Evolutionary conservation across 2,797 vertebrate species (phyloP).

Genomic region (Melanotaenia pygmaea): DNA sequence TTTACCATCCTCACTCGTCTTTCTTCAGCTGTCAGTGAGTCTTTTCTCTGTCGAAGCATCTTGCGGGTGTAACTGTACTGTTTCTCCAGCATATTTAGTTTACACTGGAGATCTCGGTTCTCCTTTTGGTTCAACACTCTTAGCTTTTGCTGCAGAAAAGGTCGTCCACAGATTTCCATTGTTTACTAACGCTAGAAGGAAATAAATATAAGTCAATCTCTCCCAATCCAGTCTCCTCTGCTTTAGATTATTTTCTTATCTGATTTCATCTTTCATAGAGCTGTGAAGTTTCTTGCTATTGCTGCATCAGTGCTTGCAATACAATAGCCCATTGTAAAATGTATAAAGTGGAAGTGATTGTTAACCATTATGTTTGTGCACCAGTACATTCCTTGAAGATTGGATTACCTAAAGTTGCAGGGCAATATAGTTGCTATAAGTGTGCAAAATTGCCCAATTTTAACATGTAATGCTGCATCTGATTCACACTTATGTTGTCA

Average conservation of each 20-base stretch:
- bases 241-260: no score
- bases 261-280: neutral
- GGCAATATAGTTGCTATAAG: neutral
- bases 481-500: neutral
- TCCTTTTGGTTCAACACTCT: slow-evolving; percentile 77
- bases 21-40: slow-evolving; percentile 61
- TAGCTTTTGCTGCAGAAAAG: slow-evolving; percentile 58
- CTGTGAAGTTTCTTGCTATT: slow-evolving; percentile 57
- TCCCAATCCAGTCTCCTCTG: neutral
- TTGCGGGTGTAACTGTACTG: slow-evolving; percentile 68
- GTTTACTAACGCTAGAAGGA: neutral
- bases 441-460: neutral
- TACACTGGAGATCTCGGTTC: slow-evolving; percentile 71
- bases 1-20: slow-evolving; percentile 71
- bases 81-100: slow-evolving; percentile 73
- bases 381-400: slow-evolving; percentile 29
- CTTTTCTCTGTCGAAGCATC: slow-evolving; percentile 68
- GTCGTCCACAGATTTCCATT: slow-evolving; percentile 57
- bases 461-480: neutral
- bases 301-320: slow-evolving; percentile 43
- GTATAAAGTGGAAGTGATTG: slow-evolving; percentile 5
- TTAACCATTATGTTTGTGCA: slow-evolving; percentile 21
- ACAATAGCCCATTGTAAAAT: slow-evolving; percentile 54
- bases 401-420: slow-evolving; percentile 23
- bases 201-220: neutral